These are phyloP conservation scores for Archilochus colubris DNA, from an alignment of 2,113 vertebrate genomes.

Conservation along the genomic window DNA sequence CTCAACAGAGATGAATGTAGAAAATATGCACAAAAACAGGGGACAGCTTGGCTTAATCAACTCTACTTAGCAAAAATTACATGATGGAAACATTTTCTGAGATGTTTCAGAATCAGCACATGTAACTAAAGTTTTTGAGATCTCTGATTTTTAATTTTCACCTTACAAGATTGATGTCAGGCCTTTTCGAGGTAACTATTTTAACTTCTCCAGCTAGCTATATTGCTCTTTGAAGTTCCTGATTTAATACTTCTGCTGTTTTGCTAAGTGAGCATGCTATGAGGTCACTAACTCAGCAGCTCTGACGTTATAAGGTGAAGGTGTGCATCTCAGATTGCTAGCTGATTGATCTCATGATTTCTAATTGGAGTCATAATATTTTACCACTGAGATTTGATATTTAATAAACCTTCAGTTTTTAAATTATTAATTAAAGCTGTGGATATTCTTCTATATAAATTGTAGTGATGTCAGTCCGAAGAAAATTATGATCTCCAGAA, in stretches of 20 bases:
- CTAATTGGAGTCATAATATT: neutral
- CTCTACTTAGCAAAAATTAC: neutral
- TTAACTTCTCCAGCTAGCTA: neutral
- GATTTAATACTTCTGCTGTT: neutral
- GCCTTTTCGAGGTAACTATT: neutral
- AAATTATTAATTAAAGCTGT: neutral
- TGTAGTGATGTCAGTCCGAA: neutral
- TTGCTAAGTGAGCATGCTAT: neutral
- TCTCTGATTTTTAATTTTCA: neutral
- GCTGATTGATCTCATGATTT: neutral
- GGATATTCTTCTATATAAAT: neutral
- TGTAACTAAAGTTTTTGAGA: neutral
- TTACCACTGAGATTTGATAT: neutral
- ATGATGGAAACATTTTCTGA: neutral
- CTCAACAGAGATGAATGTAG: neutral
- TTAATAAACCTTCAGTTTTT: neutral
- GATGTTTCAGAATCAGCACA: neutral
- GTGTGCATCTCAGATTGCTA: neutral
- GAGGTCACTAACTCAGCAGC: neutral
- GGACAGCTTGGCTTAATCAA: neutral
- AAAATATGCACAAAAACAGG: neutral
- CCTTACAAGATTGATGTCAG: neutral
- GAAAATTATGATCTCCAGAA: neutral
- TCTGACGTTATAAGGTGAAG: neutral
- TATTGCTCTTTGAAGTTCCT: neutral